A percentile compares a stretch with the other conserved stretches of the same genome.
Conservation (phyloP, 2,797 vertebrate species). For the Fistularia tabacaria region DNA sequence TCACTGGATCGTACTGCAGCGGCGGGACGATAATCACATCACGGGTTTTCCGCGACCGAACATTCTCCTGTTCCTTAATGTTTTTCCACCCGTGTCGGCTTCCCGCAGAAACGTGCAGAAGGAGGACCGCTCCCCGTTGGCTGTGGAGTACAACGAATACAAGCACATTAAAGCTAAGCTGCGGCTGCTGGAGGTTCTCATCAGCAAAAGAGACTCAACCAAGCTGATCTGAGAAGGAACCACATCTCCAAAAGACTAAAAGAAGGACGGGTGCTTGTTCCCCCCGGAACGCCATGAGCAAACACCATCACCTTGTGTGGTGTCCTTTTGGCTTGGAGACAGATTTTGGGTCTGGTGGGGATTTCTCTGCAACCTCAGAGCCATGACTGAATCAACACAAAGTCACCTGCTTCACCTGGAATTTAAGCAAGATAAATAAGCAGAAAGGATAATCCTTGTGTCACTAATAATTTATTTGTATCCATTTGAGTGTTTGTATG, state of each 20-base stretch:
- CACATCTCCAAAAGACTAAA: background rate
- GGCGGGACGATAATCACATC: background rate
- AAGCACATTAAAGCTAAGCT: slow-evolving; percentile 97
- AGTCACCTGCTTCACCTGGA: slow-evolving; percentile 17
- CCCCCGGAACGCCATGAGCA: too few relatives aligned
- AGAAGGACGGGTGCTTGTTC: slow-evolving; percentile 21
- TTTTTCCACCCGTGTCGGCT: slow-evolving; percentile 8
- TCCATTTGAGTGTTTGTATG: slow-evolving; percentile 41
- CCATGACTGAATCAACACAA: slow-evolving; percentile 18
- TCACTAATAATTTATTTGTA: slow-evolving; percentile 65
- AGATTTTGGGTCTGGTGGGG: too few relatives aligned
- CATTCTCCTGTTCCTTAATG: background rate
- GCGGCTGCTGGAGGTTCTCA: slow-evolving; percentile 91
- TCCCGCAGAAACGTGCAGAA: slow-evolving; percentile 87
- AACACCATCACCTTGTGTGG: too few relatives aligned
- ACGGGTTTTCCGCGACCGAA: slow-evolving; percentile 2
- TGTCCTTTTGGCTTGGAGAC: slow-evolving; percentile 17
- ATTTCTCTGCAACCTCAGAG: background rate
- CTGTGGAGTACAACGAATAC: slow-evolving; percentile 92
- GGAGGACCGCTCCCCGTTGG: slow-evolving; percentile 91
- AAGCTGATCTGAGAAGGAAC: slow-evolving; percentile 67
- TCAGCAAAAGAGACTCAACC: slow-evolving; percentile 90
- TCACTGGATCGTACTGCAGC: background rate
- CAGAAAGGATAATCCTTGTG: slow-evolving; percentile 37
- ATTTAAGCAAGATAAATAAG: background rate